Evolutionary conservation across 1,140 invertebrate species (phyloP), one percentile per base, ranked within the genome.

Genomic region (Saccostrea echinata): DNA sequence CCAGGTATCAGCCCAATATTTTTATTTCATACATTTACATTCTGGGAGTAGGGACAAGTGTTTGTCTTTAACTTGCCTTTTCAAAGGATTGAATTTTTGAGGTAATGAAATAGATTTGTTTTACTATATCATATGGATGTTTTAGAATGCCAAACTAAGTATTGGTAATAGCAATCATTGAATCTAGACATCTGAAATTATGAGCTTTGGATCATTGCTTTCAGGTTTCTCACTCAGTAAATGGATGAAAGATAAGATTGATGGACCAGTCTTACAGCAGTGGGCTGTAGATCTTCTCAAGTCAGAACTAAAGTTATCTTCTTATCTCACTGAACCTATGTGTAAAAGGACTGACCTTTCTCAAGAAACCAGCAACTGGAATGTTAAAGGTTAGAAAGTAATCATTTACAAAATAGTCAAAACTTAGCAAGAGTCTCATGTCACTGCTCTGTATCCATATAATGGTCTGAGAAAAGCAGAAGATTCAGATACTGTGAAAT

Each of bases 181-280:
- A 43, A 43, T 43, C 43, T 8, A 43, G 43, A 43, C 9, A 43
- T 43, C 43, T 43, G 6, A 43, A 43, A 43, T 43, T 4, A 43
- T 43, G 43, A 43, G 6, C 43, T 43, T 33, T 43, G 24, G 76
- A 6, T 51, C 9, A 35, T 16, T 81, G 33, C 18, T 81, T 52
- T 52, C 30, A 87, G 81, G 53, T 83, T 87, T 87, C 81, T 87
- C 86, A 24, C 57, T 87, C 12, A 68, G 76, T 87, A 68, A 51
- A 0, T 87, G 86, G 86, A 43, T 83, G 21, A 80, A 53, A 9
- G 33, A 68, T 51, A 84, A 83, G 51, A 43, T 24, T 52, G 76
- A 55, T 8, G 51, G 80, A 16, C 61, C 53, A 87, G 13, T 83
- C 18, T 51, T 88, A 51, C 18, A 83, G 16, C 43, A 43, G 33